Conservation (phyloP, 2,888 invertebrate species). For the Hartigia nigra region DNA sequence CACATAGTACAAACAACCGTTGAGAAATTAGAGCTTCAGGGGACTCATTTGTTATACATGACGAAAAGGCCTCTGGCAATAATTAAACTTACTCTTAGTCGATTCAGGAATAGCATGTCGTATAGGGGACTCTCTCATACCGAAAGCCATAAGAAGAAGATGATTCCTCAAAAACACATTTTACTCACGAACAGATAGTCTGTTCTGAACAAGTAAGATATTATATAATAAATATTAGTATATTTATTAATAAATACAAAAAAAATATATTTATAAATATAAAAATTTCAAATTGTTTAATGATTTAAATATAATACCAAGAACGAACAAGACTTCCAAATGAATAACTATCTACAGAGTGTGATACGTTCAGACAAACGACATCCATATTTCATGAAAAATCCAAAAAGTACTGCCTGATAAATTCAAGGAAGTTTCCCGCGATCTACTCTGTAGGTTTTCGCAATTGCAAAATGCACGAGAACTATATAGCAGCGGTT, state of each 20-base stretch:
- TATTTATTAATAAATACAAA: not conserved
- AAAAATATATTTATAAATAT: not conserved
- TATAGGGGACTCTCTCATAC: not conserved
- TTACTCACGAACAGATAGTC: not conserved
- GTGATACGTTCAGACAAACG: not conserved
- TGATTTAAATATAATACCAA: not conserved
- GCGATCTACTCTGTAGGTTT: not conserved
- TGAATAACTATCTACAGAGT: not conserved
- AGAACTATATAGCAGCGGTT: not conserved
- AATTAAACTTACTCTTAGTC: not conserved
- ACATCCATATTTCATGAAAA: not conserved
- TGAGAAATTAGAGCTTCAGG: not conserved
- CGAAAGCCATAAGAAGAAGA: too few species aligned
- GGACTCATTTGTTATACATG: not conserved
- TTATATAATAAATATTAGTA: not conserved
- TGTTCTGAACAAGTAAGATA: not conserved
- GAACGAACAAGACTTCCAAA: not conserved
- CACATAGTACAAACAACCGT: not conserved
- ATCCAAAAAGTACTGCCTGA: not conserved
- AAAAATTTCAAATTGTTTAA: not conserved
- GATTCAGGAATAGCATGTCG: too few species aligned
- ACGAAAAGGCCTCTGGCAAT: not conserved
- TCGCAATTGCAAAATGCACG: not conserved
- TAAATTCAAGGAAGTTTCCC: not conserved
- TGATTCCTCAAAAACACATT: too few species aligned